Evolutionary conservation across 2,888 invertebrate genomes (phyloP), one percentile per base, ranked within the genome.

Genomic region (Drosophila flavopinicola): DNA sequence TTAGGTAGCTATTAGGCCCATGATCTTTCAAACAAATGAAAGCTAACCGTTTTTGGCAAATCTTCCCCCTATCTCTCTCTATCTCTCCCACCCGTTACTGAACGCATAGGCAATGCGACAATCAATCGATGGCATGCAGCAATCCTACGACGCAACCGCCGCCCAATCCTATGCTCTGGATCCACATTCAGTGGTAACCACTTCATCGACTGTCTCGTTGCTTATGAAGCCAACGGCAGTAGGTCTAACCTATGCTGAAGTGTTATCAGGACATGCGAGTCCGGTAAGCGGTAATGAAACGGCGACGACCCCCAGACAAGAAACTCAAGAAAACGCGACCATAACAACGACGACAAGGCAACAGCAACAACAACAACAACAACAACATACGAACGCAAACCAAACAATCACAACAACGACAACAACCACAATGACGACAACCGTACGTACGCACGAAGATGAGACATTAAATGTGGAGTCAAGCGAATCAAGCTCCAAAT

Each of bases 121-220:
- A 90, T 92, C 92, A 92, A 92, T 93, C 91, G 94, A 94, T 91
- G 93, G 93, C 92, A 93, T 92, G 92, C 93, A 93, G 92, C 94
- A 94, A 92, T 94, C 94, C 92, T 94, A 94, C 92, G 93, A 94
- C 93, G 93, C 93, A 91, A 93, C 95, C 92, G 93, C 93, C 91
- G 93, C 93, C 91, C 92, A 93, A 91, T 94, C 95, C 92, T 94
- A 94, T 92, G 93, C 93, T 91, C 92, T 95, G 93, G 96, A 96
- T 93, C 95, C 96, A 88, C 93, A 94, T 88, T 91, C 91, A 85
- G 90, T 93, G 90, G 92, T 92, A 90, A 92, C 91, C 59, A 90
- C 90, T 78, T 90, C 92, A 69, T 91, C 91, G 65, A 87, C 92
- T 88, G 91, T 92, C 80, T 91, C 92, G 87, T 91, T 92, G 88